Percentiles rank a stretch among this genome's conserved stretches.
Evolutionary conservation across 1,140 invertebrate species (phyloP).

Genomic region (Temnothorax longispinosus): DNA sequence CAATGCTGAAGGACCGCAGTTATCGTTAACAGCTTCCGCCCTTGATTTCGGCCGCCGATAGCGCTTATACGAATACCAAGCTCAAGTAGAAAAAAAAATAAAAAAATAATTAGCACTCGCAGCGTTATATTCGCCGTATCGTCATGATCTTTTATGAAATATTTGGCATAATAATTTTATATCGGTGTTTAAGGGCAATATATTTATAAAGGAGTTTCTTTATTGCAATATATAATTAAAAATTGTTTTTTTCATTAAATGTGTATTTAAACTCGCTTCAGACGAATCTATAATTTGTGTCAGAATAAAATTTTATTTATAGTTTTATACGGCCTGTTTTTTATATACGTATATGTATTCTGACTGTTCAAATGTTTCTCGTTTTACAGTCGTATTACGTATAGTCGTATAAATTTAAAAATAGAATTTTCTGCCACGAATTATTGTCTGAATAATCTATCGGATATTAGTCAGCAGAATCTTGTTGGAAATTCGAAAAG

Average conservation of each 20-base stretch:
- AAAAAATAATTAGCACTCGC: background rate
- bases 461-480: background rate
- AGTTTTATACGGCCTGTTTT: background rate
- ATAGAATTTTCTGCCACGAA: background rate
- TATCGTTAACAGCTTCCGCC: conserved; percentile 63
- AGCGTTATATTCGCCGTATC: background rate
- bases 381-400: background rate
- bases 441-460: background rate
- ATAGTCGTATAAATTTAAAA: background rate
- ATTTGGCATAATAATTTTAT: background rate
- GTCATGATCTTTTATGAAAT: background rate
- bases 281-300: background rate
- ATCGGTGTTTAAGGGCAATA: background rate
- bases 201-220: background rate
- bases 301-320: background rate
- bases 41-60: conserved; percentile 53
- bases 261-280: background rate
- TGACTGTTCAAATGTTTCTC: background rate
- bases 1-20: background rate
- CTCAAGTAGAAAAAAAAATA: background rate
- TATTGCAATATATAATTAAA: background rate
- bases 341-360: background rate
- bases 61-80: conserved; percentile 9
- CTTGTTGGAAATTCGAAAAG: background rate
- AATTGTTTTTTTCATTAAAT: background rate